Evolutionary conservation across 2,888 invertebrate genomes (phyloP), one percentile per base, ranked within the genome.

Genomic region (Cremastobaeus sp.): DNA sequence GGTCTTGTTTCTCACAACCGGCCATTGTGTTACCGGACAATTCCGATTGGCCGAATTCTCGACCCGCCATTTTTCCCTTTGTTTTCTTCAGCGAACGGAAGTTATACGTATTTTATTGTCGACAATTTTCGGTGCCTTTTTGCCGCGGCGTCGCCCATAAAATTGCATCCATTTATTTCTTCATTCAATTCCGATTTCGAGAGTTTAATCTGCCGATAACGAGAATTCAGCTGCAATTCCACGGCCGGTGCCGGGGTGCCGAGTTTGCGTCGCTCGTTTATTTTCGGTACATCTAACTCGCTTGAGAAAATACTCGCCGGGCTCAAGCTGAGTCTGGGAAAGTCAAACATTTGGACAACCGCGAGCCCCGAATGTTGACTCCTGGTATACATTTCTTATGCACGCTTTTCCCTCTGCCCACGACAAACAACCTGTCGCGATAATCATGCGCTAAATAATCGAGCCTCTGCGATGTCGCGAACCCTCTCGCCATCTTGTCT

Each of bases 341-440:
- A 87, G 86, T 87, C 82, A 87, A 87, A 87, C 86, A 87, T 79
- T 83, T 81, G 82, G 84, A 83, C 81, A 84, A 82, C 79, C 78
- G 76, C 76, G 81, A 79, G 80, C 80, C 78, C 82, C 81, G 77
- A 83, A 82, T 85, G 85, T 86, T 86, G 83, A 84, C 85, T 83
- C 81, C 79, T 70, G 78, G 84, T 83, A 85, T 79, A 86, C 84
- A 86, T 83, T 83, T 82, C 77, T 78, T 81, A 78, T 62, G 78
- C 69, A 77, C 77, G 81, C 80, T 79, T 78, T 79, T 81, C 66
- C 76, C 77, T 78, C 54, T 74, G 77, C 62, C 41, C 32, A 78
- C 77, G 81, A 83, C 82, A 86, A 86, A 86, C 84, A 86, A 85
- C 84, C 85, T 84, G 86, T 84, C 83, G 84, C 74, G 85, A 86